A percentile compares a stretch with the other conserved stretches of the same genome.
phyloP scores from a whole-genome alignment of 2,797 vertebrate species.

The Antrozous pallidus region DNA sequence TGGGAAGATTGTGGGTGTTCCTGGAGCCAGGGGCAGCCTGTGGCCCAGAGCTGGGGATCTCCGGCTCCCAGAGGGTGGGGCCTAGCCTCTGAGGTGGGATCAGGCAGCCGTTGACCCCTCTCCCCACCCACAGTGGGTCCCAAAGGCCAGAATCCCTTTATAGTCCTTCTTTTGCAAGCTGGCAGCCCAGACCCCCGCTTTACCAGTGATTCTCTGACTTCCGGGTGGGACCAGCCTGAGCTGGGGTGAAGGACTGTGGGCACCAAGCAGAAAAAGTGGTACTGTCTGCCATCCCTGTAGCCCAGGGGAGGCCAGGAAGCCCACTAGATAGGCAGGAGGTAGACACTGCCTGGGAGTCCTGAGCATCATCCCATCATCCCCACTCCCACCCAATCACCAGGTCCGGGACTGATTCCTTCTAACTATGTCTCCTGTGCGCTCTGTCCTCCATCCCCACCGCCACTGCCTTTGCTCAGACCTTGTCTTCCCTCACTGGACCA shows the following conservation, averaged over 20 bases:
- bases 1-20: constrained; percentile 82
- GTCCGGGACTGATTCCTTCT: neutral
- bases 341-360: neutral
- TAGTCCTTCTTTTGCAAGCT: neutral
- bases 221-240: neutral
- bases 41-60: constrained; percentile 11
- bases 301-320: neutral
- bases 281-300: neutral
- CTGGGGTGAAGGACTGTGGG: neutral
- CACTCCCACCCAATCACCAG: fast-evolving
- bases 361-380: neutral
- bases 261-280: neutral
- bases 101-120: neutral
- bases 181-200: neutral
- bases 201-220: neutral
- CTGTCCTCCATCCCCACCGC: neutral
- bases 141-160: neutral
- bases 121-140: neutral
- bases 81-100: neutral
- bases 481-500: neutral
- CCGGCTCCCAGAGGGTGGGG: constrained; percentile 51
- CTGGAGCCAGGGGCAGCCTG: constrained; percentile 71
- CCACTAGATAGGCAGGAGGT: neutral
- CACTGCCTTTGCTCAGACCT: neutral
- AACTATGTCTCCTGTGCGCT: neutral